A percentile compares a stretch with the other conserved stretches of the same genome.
These are phyloP conservation scores for Forbesichthys agassizii DNA, from an alignment of 2,113 vertebrate genomes.

Conservation along the genomic window DNA sequence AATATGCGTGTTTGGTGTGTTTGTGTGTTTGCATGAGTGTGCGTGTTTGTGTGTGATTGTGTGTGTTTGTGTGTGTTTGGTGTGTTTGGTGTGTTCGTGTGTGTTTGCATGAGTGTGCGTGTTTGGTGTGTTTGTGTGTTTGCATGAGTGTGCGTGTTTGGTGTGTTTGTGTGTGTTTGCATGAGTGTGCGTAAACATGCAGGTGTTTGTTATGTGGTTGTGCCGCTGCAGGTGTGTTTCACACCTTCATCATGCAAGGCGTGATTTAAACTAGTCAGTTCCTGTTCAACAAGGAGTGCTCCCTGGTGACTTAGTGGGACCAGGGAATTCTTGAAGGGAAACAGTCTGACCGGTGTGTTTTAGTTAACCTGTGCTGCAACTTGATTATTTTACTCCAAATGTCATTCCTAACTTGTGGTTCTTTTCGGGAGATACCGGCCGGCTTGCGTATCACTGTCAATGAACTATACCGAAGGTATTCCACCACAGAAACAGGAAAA, in stretches of 20 bases:
- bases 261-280: background rate
- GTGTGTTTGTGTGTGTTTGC: too few relatives aligned
- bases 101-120: too few relatives aligned
- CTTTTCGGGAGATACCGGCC: constrained; percentile 16
- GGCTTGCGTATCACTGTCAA: constrained; percentile 44
- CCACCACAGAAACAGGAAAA: constrained; percentile 52
- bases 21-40: too few relatives aligned
- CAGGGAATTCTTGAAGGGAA: constrained; percentile 74
- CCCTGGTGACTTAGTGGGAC: too few relatives aligned
- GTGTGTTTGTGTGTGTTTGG: background rate
- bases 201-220: too few relatives aligned
- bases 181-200: too few relatives aligned
- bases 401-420: constrained; percentile 35
- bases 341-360: constrained; percentile 72
- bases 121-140: background rate
- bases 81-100: too few relatives aligned
- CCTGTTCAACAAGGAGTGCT: too few relatives aligned
- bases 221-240: background rate
- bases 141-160: background rate
- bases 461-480: constrained; percentile 24
- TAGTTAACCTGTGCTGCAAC: constrained; percentile 67
- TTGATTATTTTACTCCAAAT: constrained; percentile 69
- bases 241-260: too few relatives aligned
- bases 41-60: too few relatives aligned
- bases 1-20: too few relatives aligned